These are phyloP conservation scores for Rhyacophila brunnea DNA, from an alignment of 1,140 invertebrate genomes.

Conservation along the genomic window DNA sequence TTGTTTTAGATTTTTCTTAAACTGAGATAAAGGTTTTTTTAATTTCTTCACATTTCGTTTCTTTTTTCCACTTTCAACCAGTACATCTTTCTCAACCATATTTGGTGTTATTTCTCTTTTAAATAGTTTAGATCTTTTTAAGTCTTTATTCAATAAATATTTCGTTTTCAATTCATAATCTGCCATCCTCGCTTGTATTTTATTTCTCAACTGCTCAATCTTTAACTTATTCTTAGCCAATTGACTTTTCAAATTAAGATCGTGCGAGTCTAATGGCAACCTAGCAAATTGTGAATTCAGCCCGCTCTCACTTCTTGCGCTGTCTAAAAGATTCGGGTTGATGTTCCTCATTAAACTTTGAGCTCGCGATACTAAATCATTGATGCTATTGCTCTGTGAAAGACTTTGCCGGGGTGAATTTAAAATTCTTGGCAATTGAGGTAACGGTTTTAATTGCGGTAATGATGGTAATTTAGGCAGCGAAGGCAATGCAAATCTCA, in stretches of 20 bases:
- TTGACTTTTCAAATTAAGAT: conserved; percentile 1
- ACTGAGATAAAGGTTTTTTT: conserved; percentile 1
- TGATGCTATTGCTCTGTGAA: not conserved
- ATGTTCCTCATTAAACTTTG: conserved; percentile 14
- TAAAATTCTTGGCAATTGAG: not conserved
- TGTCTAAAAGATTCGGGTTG: conserved; percentile 3
- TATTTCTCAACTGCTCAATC: conserved; percentile 21
- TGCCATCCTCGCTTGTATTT: conserved; percentile 24
- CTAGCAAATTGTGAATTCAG: not conserved
- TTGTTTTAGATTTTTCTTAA: not conserved
- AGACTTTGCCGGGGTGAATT: not conserved
- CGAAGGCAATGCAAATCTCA: not conserved
- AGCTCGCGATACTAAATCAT: conserved; percentile 19
- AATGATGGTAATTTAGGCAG: not conserved
- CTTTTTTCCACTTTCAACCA: too few species aligned
- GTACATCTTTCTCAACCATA: not conserved
- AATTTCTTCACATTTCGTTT: too few species aligned
- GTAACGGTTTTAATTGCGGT: not conserved
- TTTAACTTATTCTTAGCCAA: conserved; percentile 22
- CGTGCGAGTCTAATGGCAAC: not conserved
- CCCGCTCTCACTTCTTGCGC: too few species aligned
- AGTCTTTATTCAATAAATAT: not conserved
- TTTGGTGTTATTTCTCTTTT: conserved; percentile 8
- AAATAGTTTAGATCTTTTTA: not conserved
- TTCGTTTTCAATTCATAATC: conserved; percentile 19